A percentile compares a stretch with the other conserved stretches of the same genome.
phyloP scores from a whole-genome alignment of 2,113 vertebrate genomes.

The Halichoeres trimaculatus region DNA sequence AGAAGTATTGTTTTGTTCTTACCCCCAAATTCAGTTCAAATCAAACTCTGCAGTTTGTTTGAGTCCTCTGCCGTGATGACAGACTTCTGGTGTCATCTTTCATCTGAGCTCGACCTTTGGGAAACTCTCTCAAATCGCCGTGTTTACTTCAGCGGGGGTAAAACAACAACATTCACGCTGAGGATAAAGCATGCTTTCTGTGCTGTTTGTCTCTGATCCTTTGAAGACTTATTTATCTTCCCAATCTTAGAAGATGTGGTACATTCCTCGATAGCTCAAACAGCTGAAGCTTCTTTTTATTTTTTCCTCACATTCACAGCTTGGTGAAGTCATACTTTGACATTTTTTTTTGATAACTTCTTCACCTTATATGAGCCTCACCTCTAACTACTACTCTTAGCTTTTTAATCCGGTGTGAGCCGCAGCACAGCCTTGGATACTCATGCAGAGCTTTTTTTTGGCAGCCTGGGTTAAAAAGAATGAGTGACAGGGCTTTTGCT shows the following conservation, averaged over 20 bases:
- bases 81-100: slow-evolving; percentile 9
- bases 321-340: background rate
- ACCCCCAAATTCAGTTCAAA: slow-evolving; percentile 35
- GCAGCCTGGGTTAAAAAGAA: slow-evolving; percentile 30
- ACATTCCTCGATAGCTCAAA: background rate
- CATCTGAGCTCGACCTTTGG: slow-evolving; percentile 1
- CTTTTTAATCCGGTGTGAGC: slow-evolving; percentile 45
- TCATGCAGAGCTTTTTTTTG: slow-evolving; percentile 7
- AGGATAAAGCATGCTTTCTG: background rate
- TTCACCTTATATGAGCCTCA: slow-evolving; percentile 9
- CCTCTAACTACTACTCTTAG: slow-evolving; percentile 24
- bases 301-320: slow-evolving; percentile 3
- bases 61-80: background rate
- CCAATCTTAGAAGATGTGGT: background rate
- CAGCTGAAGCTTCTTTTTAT: slow-evolving; percentile 8
- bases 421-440: slow-evolving; percentile 17
- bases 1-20: background rate
- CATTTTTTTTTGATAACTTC: slow-evolving; percentile 28
- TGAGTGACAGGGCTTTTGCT: slow-evolving; percentile 28
- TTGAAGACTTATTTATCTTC: slow-evolving; percentile 2
- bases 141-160: slow-evolving; percentile 2
- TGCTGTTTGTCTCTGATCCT: slow-evolving; percentile 13
- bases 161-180: background rate
- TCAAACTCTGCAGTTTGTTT: slow-evolving; percentile 13
- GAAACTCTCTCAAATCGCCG: slow-evolving; percentile 1